Percentiles rank a stretch among this genome's conserved stretches.
phyloP scores from a whole-genome alignment of 2,797 vertebrate species.

The Sebastes nivosus region DNA sequence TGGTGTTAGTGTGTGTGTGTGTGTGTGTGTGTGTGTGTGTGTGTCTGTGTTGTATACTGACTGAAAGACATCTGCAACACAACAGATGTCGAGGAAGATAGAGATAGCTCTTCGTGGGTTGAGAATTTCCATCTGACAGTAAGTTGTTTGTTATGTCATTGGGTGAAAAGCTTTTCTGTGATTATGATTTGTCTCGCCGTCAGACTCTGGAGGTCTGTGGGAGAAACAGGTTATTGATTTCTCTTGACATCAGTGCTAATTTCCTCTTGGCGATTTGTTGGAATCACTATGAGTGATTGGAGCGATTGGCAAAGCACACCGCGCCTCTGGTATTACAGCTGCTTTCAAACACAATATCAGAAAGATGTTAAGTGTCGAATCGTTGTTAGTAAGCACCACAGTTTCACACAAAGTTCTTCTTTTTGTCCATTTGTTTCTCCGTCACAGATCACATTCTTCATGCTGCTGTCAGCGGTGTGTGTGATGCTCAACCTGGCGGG shows the following conservation, averaged over 20 bases:
- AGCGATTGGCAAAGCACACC: slow-evolving; percentile 11
- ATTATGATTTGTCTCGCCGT: slow-evolving; percentile 19
- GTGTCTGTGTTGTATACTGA: slow-evolving; percentile 15
- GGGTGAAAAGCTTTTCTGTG: slow-evolving; percentile 12
- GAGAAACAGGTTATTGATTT: slow-evolving; percentile 57
- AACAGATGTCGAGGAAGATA: background rate
- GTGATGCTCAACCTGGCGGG: slow-evolving; percentile 98
- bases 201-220: slow-evolving; percentile 14
- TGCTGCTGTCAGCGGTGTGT: slow-evolving; percentile 97
- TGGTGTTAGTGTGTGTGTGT: background rate
- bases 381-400: background rate
- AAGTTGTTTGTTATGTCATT: slow-evolving; percentile 12
- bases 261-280: slow-evolving; percentile 29
- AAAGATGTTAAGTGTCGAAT: background rate
- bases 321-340: background rate
- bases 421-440: slow-evolving; percentile 11
- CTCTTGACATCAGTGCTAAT: slow-evolving; percentile 47
- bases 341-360: slow-evolving; percentile 8
- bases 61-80: slow-evolving; percentile 22
- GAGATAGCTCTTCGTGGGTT: background rate
- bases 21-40: background rate
- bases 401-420: slow-evolving; percentile 9
- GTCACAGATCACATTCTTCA: slow-evolving; percentile 97
- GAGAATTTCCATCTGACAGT: slow-evolving; percentile 1
- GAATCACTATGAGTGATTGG: slow-evolving; percentile 21